phyloP scores from a whole-genome alignment of 2,888 invertebrate genomes.

The Conomelus anceps region DNA sequence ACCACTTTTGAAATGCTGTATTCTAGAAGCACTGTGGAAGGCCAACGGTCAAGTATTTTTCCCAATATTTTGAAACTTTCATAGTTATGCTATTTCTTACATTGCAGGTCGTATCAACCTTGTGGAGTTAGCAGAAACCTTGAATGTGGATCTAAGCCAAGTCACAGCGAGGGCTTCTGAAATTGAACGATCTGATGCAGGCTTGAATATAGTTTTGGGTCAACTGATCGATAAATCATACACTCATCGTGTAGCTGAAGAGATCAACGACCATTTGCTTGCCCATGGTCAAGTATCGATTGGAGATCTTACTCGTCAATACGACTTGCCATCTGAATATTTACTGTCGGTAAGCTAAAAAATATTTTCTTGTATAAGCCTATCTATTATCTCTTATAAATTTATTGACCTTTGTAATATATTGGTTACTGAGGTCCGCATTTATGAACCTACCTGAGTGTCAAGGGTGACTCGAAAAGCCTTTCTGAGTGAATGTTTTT shows the following conservation, averaged over 20 bases:
- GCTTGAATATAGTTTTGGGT: slow-evolving; percentile 73
- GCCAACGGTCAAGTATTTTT: no score
- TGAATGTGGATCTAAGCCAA: slow-evolving; percentile 83
- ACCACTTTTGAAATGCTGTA: no score
- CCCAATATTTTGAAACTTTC: not conserved
- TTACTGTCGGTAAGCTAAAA: slow-evolving; percentile 53
- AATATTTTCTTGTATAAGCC: not conserved
- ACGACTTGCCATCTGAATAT: slow-evolving; percentile 88
- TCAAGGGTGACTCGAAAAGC: no score
- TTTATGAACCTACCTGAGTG: no score
- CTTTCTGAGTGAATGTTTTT: no score
- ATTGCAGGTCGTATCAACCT: slow-evolving; percentile 72
- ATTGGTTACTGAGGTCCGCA: no score
- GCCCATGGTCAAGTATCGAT: slow-evolving; percentile 80
- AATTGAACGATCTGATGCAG: slow-evolving; percentile 63
- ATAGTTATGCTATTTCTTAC: not conserved
- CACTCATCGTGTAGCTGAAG: slow-evolving; percentile 71
- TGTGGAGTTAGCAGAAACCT: slow-evolving; percentile 75
- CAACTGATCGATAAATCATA: slow-evolving; percentile 85
- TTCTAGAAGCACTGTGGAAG: no score
- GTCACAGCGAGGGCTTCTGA: slow-evolving; percentile 62
- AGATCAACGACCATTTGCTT: slow-evolving; percentile 86
- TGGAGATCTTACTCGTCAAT: slow-evolving; percentile 77
- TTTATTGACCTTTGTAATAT: no score
- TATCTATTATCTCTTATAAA: no score